Base-by-base conservation (phyloP, 2,888 invertebrate species). In the Alcis repandata region DNA sequence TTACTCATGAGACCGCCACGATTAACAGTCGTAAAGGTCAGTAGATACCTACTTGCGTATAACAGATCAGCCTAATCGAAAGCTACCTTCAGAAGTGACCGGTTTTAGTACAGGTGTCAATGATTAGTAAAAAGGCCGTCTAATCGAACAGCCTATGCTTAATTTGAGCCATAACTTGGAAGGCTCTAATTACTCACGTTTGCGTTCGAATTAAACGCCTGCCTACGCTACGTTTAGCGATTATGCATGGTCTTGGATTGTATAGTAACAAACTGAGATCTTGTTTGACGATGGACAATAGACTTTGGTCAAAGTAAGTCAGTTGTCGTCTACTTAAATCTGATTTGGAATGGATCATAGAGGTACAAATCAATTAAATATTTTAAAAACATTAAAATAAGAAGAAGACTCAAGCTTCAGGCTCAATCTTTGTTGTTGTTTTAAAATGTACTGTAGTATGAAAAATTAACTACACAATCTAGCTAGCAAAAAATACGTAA, bases 81-180 rank as follows among this genome's bases (percentile, higher is more conserved):
- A n/a, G n/a, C n/a, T n/a, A n/a, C n/a, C 32, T 56, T 19, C 27
- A 49, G 32, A 17, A 62, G 20, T 33, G 33, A 51, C 56, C 22
- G 56, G 49, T 57, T 56, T 27, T 43, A 62, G 17, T 41, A n/a
- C 51, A 19, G 51, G 57, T 62, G 52, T 57, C 57, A 45, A 52
- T 52, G 51, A 52, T 56, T 57, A 57, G 51, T 57, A 58, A 27
- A 27, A 27, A 27, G 27, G 27, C 33, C 62, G 49, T 51, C 41
- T 49, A 51, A 57, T 51, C 57, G 52, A 52, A 22, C 15, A 13
- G 45, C 10, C 45, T 36, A 36, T 33, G 48, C 17, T 51, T 19
- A 48, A 40, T 61, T 38, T 48, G 46, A 46, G 19, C 41, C 52
- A 63, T 63, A 22, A n/a, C 51, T 51, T 13, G 27, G 17, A 1